Conservation (phyloP, 2,113 vertebrate species). For the Neofelis nebulosa region DNA sequence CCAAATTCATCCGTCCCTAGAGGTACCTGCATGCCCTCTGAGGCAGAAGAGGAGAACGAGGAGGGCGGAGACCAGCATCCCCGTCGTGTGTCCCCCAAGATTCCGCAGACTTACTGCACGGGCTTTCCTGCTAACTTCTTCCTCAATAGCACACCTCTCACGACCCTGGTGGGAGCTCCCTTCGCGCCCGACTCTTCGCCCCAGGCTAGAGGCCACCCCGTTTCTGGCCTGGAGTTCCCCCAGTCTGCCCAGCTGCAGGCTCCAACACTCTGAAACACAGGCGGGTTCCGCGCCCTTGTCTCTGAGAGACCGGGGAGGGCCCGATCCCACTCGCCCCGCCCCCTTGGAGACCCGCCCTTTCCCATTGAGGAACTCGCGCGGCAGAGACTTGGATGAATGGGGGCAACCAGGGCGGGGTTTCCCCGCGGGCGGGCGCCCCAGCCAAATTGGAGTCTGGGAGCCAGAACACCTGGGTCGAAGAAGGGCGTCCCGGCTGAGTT, state of each 20-base stretch:
- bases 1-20: too few relatives aligned
- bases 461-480: conserved; percentile 40
- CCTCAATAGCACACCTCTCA: not conserved
- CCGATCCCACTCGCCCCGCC: not conserved
- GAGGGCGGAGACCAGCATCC: conserved; percentile 39
- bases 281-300: not conserved
- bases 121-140: not conserved
- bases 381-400: accelerated
- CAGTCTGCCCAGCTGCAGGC: not conserved
- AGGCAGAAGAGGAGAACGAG: conserved; percentile 38
- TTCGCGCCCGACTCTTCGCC: not conserved
- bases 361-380: conserved; percentile 58
- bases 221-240: not conserved
- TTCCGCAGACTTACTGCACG: not conserved
- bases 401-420: not conserved
- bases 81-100: not conserved
- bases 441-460: conserved; percentile 28
- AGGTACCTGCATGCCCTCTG: conserved; percentile 63
- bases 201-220: not conserved
- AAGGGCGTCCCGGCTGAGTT: not conserved
- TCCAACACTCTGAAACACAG: not conserved
- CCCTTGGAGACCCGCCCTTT: conserved; percentile 39
- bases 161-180: not conserved
- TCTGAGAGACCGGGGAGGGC: not conserved
- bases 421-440: not conserved